These are phyloP conservation scores for Peromyscus melanophrys DNA, from an alignment of 2,797 vertebrate species.

Conservation along the genomic window DNA sequence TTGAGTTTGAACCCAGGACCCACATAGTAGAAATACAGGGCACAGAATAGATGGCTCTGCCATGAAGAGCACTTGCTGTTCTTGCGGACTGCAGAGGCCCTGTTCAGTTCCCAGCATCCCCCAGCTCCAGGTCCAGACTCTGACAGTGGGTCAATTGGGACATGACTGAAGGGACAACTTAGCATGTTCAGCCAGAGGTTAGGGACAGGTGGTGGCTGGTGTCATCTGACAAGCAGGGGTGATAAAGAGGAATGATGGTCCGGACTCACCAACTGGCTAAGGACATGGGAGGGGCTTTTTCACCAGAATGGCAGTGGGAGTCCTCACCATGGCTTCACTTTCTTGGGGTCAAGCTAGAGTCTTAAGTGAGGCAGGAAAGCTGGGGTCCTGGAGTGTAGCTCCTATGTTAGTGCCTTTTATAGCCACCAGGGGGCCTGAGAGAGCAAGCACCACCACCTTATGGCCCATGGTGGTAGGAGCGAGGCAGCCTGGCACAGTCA, in stretches of 20 bases:
- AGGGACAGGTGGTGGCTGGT: rapidly evolving
- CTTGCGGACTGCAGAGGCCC: neutral
- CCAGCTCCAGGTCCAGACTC: neutral
- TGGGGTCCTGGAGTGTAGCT: no score
- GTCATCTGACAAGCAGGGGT: rapidly evolving
- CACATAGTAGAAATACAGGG: neutral
- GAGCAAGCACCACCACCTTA: neutral
- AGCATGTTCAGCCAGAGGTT: neutral
- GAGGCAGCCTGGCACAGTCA: neutral
- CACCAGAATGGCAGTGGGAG: rapidly evolving
- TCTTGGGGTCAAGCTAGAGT: neutral
- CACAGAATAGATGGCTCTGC: neutral
- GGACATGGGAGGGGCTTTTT: neutral
- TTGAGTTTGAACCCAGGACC: neutral
- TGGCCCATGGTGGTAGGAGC: rapidly evolving
- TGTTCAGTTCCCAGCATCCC: neutral
- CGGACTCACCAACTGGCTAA: rapidly evolving
- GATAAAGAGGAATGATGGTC: rapidly evolving
- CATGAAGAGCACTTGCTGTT: neutral
- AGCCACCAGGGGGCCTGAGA: neutral
- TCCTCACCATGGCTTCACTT: rapidly evolving
- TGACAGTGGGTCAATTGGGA: neutral
- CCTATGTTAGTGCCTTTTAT: neutral
- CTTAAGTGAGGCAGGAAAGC: rapidly evolving
- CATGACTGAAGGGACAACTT: neutral